Base-by-base conservation (phyloP, 1,140 invertebrate genomes). In the Gryllus bimaculatus region DNA sequence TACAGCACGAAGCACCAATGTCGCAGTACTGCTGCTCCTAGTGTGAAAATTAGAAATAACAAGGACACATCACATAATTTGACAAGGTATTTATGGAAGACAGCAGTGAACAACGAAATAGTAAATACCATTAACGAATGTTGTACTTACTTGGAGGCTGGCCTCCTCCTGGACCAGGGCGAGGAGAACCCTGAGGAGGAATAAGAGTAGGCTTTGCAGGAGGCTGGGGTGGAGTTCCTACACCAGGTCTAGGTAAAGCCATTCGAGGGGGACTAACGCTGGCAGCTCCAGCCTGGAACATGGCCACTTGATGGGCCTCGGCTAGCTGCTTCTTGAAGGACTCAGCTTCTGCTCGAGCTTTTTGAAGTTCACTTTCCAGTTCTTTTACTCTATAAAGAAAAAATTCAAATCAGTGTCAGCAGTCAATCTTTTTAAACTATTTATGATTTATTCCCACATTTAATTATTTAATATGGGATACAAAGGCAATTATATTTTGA, bases 311-410 rank as follows among this genome's bases (percentile, higher is more conserved):
- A 82, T 87, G 85, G 73, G 84, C 85, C 82, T 86, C 86, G 74
- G 85, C 85, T 81, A 90, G 82, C 81, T 90, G 87, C 81, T 88
- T 90, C 84, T 90, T 88, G 47, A 86, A 81, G 78, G 83, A 82
- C 79, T 86, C 86, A 39, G 85, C 81, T 80, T 86, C 86, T 78
- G 83, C 81, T 75, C 83, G 82, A 8, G 88, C 81, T 78, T 83
- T 83, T 80, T 87, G 85, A 48, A 87, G 81, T 79, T 88, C 84
- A 0, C 78, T 77, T 78, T 83, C 82, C 66, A 88, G 79, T 48
- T 87, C 86, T 79, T 83, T 84, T 76, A 80, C 80, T 73, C 83
- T 84, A 80, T 48, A 8, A 54, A 77, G 66, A 10, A 12, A 79
- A 77, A 82, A 83, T 21, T 83, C 81, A 54, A 78, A 82, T 79